These are phyloP conservation scores for Flexamia atlantica DNA, from an alignment of 2,888 invertebrate genomes.

Conservation along the genomic window DNA sequence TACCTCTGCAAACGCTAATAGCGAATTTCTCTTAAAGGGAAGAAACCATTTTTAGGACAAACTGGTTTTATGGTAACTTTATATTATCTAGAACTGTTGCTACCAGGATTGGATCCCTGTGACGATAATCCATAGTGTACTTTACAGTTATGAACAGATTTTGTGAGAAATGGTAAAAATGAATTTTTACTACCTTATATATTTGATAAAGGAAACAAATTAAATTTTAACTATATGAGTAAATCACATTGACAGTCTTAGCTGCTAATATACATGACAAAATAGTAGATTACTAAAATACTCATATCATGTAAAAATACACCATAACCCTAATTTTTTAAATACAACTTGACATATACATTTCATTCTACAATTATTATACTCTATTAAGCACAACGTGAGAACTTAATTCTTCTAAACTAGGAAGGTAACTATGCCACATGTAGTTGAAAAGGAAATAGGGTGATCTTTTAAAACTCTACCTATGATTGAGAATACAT, in stretches of 20 bases:
- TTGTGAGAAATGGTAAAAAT: no score
- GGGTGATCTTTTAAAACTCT: slow-evolving; percentile 11
- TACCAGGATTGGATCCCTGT: no score
- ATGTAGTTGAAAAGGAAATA: slow-evolving; percentile 5
- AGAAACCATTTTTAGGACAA: no score
- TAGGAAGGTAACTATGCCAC: slow-evolving; percentile 39
- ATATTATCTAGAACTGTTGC: no score
- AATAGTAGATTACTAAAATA: slow-evolving; percentile 12
- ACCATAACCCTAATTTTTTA: slow-evolving; percentile 43
- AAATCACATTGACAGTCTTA: not conserved
- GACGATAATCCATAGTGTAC: no score
- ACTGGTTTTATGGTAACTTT: no score
- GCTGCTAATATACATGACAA: not conserved
- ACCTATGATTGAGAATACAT: not conserved
- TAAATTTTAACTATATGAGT: not conserved
- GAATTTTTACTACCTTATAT: no score
- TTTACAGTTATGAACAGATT: no score
- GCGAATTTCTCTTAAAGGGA: no score
- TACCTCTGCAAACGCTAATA: no score
- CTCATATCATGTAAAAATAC: slow-evolving; percentile 51
- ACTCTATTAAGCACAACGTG: slow-evolving; percentile 45
- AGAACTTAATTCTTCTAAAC: slow-evolving; percentile 23
- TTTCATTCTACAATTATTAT: slow-evolving; percentile 23
- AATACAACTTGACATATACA: slow-evolving; percentile 29
- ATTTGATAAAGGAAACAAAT: no score